Evolutionary conservation across 2,888 invertebrate species (phyloP).

Genomic region (Oscheius sp.): DNA sequence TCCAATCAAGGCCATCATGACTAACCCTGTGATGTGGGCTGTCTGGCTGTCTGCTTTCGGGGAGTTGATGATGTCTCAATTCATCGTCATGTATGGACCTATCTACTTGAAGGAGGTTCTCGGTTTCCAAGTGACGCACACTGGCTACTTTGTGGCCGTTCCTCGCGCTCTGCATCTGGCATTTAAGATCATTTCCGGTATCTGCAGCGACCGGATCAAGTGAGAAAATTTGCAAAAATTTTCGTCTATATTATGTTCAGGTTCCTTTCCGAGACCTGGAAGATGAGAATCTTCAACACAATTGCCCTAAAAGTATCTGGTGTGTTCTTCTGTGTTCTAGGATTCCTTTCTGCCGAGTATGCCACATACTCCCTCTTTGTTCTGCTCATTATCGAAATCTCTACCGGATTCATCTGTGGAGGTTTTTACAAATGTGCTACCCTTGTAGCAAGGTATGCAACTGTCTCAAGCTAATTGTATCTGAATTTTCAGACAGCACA

Average conservation of each 20-base stretch:
- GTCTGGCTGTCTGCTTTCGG: conserved; percentile 65
- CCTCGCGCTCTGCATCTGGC: conserved; percentile 59
- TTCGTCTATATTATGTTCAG: conserved; percentile 40
- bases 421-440: conserved; percentile 67
- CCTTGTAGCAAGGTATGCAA: conserved; percentile 60
- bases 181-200: conserved; percentile 60
- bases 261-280: conserved; percentile 60
- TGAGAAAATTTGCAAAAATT: conserved; percentile 12
- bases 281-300: conserved; percentile 68
- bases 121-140: conserved; percentile 61
- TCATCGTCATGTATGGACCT: conserved; percentile 64
- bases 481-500: conserved; percentile 63
- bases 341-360: conserved; percentile 55
- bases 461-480: too few species aligned
- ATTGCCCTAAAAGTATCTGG: conserved; percentile 65
- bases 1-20: conserved; percentile 47
- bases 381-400: conserved; percentile 58
- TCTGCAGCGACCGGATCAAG: conserved; percentile 58
- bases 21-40: conserved; percentile 58
- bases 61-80: conserved; percentile 65
- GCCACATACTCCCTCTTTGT: conserved; percentile 48
- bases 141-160: conserved; percentile 62
- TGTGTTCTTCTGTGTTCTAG: conserved; percentile 59
- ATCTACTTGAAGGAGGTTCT: conserved; percentile 62
- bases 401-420: conserved; percentile 65